A percentile compares a stretch with the other conserved stretches of the same genome.
Evolutionary conservation across 2,888 invertebrate genomes (phyloP).

Genomic region (Drosophila austrosaltans): DNA sequence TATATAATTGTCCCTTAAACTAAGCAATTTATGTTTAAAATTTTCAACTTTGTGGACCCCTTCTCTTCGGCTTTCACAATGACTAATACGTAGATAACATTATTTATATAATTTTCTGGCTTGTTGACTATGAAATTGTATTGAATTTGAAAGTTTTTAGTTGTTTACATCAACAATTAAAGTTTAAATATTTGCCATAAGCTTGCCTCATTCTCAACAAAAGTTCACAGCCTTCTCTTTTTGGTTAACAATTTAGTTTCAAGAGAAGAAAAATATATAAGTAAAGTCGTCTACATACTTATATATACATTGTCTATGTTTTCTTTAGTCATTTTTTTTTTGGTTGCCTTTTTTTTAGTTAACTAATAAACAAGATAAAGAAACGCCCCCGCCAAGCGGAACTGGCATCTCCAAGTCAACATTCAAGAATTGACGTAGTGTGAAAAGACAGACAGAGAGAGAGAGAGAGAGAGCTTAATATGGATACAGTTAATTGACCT

Average conservation of each 20-base stretch:
- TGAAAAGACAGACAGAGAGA: conserved; percentile 45
- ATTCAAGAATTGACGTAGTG: conserved; percentile 52
- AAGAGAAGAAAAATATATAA: conserved; percentile 49
- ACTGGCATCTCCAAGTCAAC: conserved; percentile 39
- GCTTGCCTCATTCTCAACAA: neutral
- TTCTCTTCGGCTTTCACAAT: neutral
- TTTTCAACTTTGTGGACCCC: neutral
- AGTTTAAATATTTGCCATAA: conserved; percentile 1
- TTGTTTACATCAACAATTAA: conserved; percentile 2
- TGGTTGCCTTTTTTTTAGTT: conserved; percentile 37
- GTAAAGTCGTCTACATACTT: too few relatives aligned
- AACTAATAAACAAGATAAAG: conserved; percentile 53
- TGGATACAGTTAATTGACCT: conserved; percentile 82
- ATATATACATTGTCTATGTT: neutral
- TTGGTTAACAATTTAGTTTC: neutral
- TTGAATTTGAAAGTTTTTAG: neutral
- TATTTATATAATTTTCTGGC: neutral
- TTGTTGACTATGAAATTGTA: neutral
- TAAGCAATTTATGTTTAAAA: too few relatives aligned
- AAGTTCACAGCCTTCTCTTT: neutral
- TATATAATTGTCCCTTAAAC: too few relatives aligned
- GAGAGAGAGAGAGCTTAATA: conserved; percentile 58
- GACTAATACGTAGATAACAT: neutral
- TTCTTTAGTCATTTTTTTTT: conserved; percentile 15
- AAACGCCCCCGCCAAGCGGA: conserved; percentile 70